These are phyloP conservation scores for Poecilus cupreus DNA, from an alignment of 2,888 invertebrate genomes.

Conservation along the genomic window DNA sequence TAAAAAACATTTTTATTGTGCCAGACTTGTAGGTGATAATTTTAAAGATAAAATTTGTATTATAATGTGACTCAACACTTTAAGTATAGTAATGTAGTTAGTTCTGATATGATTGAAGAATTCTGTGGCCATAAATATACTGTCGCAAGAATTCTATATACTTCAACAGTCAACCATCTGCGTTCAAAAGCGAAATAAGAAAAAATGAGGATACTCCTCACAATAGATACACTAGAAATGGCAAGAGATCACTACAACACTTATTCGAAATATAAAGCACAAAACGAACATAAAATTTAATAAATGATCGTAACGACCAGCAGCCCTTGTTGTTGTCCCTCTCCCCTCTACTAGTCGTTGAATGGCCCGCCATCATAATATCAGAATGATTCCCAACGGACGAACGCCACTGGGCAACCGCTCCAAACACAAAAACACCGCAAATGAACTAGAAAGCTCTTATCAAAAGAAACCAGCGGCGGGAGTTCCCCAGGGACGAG, in stretches of 20 bases:
- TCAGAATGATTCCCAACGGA: not conserved
- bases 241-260: slow-evolving; percentile 13
- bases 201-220: not conserved
- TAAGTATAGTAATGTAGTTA: no score
- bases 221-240: slow-evolving; percentile 7
- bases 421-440: slow-evolving; percentile 23
- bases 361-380: not conserved
- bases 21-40: no score
- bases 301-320: slow-evolving; percentile 26
- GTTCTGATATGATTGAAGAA: not conserved
- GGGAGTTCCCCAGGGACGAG: not conserved
- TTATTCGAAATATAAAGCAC: slow-evolving; percentile 34
- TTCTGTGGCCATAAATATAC: not conserved
- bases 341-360: not conserved
- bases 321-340: not conserved
- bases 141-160: not conserved
- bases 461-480: slow-evolving; percentile 30
- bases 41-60: no score
- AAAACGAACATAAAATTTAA: slow-evolving; percentile 36
- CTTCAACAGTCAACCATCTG: not conserved
- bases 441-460: slow-evolving; percentile 36
- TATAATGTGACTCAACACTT: no score
- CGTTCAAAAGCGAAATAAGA: not conserved
- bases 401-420: not conserved
- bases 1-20: no score